phyloP scores from a whole-genome alignment of 2,797 vertebrate genomes.

The Epinephelus awoara region DNA sequence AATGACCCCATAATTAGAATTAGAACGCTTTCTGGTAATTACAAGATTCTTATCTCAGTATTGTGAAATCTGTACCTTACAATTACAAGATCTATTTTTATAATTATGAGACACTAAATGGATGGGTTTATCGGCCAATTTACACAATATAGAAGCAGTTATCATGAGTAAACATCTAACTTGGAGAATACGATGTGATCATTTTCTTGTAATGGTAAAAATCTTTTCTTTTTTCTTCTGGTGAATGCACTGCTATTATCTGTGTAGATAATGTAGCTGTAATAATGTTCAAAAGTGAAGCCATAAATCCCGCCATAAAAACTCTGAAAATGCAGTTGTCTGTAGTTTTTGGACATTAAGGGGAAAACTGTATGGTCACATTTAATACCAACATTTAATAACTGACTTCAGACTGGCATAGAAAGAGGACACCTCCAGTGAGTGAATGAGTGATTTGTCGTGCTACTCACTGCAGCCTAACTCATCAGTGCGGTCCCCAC shows the following conservation, averaged over 20 bases:
- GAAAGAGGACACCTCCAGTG: neutral
- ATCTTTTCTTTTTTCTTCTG: neutral
- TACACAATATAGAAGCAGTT: no score
- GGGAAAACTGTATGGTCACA: no score
- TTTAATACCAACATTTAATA: neutral
- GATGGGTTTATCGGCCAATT: no score
- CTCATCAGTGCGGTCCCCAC: constrained; percentile 92
- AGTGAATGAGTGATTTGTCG: constrained; percentile 5
- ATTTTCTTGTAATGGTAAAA: neutral
- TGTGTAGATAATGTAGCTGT: neutral
- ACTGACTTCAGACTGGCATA: neutral
- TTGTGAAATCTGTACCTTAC: neutral
- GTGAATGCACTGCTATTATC: neutral
- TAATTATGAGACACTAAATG: neutral
- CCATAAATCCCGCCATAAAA: neutral
- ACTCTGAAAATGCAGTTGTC: neutral
- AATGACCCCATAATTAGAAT: neutral
- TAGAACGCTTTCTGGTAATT: neutral
- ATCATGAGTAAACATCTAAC: neutral
- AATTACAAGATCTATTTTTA: neutral
- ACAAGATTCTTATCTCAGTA: neutral
- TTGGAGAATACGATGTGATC: neutral
- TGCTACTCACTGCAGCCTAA: constrained; percentile 92
- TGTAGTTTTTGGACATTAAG: neutral
- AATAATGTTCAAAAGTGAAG: neutral